phyloP scores from a whole-genome alignment of 1,140 invertebrate genomes.

The Cheumatopsyche charites region DNA sequence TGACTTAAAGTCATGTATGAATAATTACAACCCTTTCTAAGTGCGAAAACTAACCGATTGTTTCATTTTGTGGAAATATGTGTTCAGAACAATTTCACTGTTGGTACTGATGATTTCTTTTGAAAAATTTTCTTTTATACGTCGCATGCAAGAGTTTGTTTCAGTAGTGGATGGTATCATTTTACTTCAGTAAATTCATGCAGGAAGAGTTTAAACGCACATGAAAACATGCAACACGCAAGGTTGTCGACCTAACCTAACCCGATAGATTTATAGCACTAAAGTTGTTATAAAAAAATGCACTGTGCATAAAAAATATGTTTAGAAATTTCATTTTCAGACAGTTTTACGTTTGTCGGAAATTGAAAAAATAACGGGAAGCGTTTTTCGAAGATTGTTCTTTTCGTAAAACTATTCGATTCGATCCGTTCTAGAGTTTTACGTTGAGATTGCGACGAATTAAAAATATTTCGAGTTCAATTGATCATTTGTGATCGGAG shows the following conservation, averaged over 20 bases:
- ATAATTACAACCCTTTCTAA: too few species aligned
- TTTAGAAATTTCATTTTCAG: too few species aligned
- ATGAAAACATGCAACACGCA: slow-evolving; percentile 9
- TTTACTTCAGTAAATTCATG: background rate
- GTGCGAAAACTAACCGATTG: slow-evolving; percentile 19
- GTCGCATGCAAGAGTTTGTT: slow-evolving; percentile 7
- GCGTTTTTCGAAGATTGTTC: too few species aligned
- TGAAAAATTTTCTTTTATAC: slow-evolving; percentile 16
- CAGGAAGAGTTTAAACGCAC: slow-evolving; percentile 1
- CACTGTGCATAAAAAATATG: too few species aligned
- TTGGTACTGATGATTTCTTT: background rate
- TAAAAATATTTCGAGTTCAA: too few species aligned
- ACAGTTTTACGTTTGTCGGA: too few species aligned
- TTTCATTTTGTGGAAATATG: slow-evolving; percentile 10
- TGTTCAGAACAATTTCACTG: background rate
- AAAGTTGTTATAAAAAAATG: background rate
- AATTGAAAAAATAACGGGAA: too few species aligned
- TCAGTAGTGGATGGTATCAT: background rate
- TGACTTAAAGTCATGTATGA: too few species aligned
- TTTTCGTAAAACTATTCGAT: too few species aligned
- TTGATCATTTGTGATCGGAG: too few species aligned
- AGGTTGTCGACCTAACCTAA: background rate
- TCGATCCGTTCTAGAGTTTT: too few species aligned
- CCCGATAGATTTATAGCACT: background rate
- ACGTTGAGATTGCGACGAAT: too few species aligned